Evolutionary conservation across 2,797 vertebrate species (phyloP).

Genomic region (Enteromius anoplus): DNA sequence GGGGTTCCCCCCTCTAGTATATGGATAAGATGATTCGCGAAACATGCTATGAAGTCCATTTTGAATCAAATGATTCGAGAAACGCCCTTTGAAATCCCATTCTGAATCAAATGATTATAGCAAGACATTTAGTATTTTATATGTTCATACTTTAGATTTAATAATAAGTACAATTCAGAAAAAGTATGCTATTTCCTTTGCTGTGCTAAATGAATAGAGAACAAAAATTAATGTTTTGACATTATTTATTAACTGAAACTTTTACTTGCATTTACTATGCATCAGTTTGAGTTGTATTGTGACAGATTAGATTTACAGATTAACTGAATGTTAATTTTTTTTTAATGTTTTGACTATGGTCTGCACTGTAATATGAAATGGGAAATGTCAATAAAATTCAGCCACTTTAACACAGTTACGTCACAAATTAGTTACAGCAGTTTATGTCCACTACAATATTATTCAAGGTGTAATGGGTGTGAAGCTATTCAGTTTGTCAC

Average conservation of each 20-base stretch:
- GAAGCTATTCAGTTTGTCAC: not conserved
- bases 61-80: too few species aligned
- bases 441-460: conserved; percentile 12
- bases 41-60: too few species aligned
- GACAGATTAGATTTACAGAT: not conserved
- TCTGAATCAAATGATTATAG: not conserved
- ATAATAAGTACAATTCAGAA: too few species aligned
- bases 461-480: conserved; percentile 6
- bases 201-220: not conserved
- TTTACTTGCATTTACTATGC: not conserved
- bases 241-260: not conserved
- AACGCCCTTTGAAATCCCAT: too few species aligned
- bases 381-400: not conserved
- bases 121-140: not conserved
- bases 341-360: not conserved
- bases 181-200: not conserved
- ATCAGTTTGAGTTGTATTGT: not conserved
- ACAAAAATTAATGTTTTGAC: not conserved
- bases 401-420: not conserved
- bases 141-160: not conserved
- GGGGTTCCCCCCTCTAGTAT: too few species aligned
- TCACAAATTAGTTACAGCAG: not conserved
- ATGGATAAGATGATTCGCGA: too few species aligned
- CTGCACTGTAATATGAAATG: not conserved
- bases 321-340: not conserved